Base-by-base conservation (phyloP, 2,888 invertebrate species). In the Epiblema foenella region DNA sequence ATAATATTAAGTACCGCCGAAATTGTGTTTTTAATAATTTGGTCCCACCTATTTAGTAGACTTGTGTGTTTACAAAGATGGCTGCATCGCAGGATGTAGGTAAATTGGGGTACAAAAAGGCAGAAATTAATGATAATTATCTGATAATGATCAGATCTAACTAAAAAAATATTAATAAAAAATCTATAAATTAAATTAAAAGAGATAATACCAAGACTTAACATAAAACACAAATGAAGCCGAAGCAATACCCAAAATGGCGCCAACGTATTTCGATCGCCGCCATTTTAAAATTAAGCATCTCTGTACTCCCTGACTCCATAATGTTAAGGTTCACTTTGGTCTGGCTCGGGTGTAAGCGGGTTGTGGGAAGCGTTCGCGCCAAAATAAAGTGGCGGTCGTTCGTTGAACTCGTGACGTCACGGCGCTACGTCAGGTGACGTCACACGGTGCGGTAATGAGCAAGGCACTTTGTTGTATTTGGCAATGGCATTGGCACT, bases 201-300 rank as follows among this genome's bases (percentile, higher is more conserved):
- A 24, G 24, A 24, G 24, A 70, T 70, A 66, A 54, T 59, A 60
- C 59, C 49, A 24, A 24, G 46, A 66, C 60, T 70, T 24, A 59
- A 64, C 65, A 66, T 70, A 66, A 65, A 66, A 65, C 70, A 70
- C 66, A 60, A 70, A 70, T 66, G 65, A 70, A 46, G 20, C 8
- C 42, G 17, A 69, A 39, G 66, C 64, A 64, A 33, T 18, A 54
- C 33, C n/a, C 54, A 66, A 70, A 59, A 70, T 70, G 70, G 70
- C 65, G 65, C 70, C 65, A 66, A 60, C 64, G 52, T 54, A 69
- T 69, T 69, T 65, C 54, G 51, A 52, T 54, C 46, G 54, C 33
- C 33, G 62, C 70, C 70, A 66, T 70, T 54, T 70, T 70, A n/a
- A 15, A 9, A 20, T 4, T 18, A 20, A 51, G 24, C 64, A 54